These are phyloP conservation scores for Hyaena hyaena DNA, from an alignment of 2,113 vertebrate genomes.

Conservation along the genomic window DNA sequence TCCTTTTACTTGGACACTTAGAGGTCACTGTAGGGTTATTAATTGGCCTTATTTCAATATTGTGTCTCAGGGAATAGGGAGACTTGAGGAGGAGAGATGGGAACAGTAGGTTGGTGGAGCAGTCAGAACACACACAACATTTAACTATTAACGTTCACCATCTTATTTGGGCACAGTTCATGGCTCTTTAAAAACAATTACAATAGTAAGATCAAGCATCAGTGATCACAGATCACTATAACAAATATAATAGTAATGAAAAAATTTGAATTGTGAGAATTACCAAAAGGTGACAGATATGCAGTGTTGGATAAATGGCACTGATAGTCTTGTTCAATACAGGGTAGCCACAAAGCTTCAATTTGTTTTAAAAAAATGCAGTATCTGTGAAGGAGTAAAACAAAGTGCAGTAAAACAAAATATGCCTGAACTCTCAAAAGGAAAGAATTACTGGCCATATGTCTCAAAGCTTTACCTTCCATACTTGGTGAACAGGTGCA, in stretches of 20 bases:
- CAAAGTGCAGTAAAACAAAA: background rate
- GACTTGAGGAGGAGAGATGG: background rate
- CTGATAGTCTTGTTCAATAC: background rate
- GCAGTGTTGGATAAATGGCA: background rate
- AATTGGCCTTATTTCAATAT: background rate
- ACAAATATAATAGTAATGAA: background rate
- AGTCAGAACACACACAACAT: background rate
- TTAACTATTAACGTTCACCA: background rate
- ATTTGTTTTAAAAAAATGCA: background rate
- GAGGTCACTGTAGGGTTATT: background rate
- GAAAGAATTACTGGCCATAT: rapidly evolving
- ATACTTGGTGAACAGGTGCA: background rate
- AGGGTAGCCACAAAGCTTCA: background rate
- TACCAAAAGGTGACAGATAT: background rate
- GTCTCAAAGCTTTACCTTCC: background rate
- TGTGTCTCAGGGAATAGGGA: background rate
- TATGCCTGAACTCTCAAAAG: background rate
- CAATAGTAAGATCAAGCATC: background rate
- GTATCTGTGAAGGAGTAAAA: background rate
- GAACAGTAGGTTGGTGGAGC: background rate
- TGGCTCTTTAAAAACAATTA: background rate
- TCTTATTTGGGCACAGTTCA: background rate
- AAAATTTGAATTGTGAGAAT: background rate
- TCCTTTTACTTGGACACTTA: background rate
- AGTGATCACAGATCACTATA: background rate